Base-by-base conservation (phyloP, 2,113 vertebrate species). In the Dipodomys stephensi region DNA sequence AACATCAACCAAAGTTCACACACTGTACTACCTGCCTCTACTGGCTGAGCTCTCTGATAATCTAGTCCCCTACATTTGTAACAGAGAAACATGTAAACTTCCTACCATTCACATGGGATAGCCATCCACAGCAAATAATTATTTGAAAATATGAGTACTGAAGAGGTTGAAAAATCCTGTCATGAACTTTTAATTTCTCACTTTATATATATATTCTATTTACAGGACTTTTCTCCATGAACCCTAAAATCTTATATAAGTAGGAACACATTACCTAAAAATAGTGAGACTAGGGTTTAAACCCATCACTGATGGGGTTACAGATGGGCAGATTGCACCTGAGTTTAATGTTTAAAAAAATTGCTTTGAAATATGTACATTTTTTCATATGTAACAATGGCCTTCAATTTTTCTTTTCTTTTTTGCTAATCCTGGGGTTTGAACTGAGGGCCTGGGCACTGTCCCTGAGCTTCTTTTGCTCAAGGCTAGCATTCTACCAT, bases 161-260 rank as follows among this genome's bases (percentile, higher is more conserved):
- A 6, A 44, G 22, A 74, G 72, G 60, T 19, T 83, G 28, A 90
- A 39, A 92, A 92, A 80, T 15, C 30, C 57, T 94, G 2, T 22
- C 32, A 80, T 10, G 15, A 67, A 2, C 83, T 15, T 74, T 69
- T n/a, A n/a, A 68, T 87, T 87, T 71, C 44, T 78, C 64, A 39
- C 3, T 39, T 4, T 39, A 82, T 30, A 81, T 23, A 78, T 72
- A 74, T 49, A 88, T 0, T 78, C 25, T 77, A 39, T 74, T 88
- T 82, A n/a, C 18, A n/a, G n/a, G 78, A 19, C 67, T 23, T 5
- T 90, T 69, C 16, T 73, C 73, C 28, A 30, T 74, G 64, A 93
- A 10, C 86, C 69, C 35, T 95, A 96, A 69, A 88, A 67, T 4
- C 22, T 72, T 65, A 73, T 68, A 23, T 72, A 94, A 92, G 16